Conservation (phyloP, 2,888 invertebrate species). For the Sepioteuthis lessoniana region DNA sequence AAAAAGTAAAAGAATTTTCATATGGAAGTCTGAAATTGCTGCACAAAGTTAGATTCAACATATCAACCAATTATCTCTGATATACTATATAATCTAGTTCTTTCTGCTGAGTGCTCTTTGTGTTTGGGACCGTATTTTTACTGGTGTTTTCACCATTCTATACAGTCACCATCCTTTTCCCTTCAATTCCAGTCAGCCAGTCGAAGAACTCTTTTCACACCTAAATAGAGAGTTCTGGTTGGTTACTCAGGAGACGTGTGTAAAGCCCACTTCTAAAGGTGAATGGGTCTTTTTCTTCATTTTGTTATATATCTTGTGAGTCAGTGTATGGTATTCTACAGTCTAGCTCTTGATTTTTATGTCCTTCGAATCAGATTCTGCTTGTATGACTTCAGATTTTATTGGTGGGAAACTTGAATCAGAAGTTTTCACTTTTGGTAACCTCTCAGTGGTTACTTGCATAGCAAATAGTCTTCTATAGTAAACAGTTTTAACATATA, state of each 20-base stretch:
- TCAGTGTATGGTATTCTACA: neutral
- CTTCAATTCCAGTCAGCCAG: neutral
- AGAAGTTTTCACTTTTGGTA: neutral
- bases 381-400: neutral
- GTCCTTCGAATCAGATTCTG: neutral
- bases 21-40: neutral
- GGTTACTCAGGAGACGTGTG: neutral
- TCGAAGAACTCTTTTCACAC: neutral
- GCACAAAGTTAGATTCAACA: neutral
- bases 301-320: neutral
- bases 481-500: no score
- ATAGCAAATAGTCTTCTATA: no score
- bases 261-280: neutral
- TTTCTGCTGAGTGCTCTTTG: neutral
- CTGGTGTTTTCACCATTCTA: neutral
- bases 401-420: neutral
- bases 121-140: no score
- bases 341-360: neutral
- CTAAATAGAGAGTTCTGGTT: constrained; percentile 2
- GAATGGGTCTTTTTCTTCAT: neutral
- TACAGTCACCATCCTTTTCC: neutral
- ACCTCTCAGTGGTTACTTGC: neutral
- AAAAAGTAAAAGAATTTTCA: neutral
- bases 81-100: neutral
- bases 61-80: neutral